Evolutionary conservation across 2,113 vertebrate species (phyloP).

Genomic region (Craseonycteris thonglongyai): DNA sequence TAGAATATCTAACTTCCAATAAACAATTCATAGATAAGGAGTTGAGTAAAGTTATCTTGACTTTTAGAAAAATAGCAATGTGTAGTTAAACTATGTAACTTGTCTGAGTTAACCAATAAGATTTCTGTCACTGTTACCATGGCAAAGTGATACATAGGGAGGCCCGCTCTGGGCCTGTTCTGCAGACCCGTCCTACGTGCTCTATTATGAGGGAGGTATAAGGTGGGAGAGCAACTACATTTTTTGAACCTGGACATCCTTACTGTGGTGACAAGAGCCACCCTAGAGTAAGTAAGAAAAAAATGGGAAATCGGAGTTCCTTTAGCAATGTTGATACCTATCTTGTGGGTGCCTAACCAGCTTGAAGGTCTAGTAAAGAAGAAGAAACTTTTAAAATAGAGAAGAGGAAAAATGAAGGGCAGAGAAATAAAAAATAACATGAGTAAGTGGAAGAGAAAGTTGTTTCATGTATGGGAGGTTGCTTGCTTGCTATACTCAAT

Average conservation of each 20-base stretch:
- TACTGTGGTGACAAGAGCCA: not conserved
- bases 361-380: not conserved
- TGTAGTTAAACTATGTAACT: not conserved
- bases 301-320: not conserved
- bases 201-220: not conserved
- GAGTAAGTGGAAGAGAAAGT: not conserved
- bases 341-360: not conserved
- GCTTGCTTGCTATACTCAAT: not conserved
- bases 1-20: slow-evolving; percentile 32
- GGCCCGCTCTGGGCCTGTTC: not conserved
- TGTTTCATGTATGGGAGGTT: not conserved
- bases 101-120: not conserved
- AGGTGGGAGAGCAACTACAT: not conserved
- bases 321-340: not conserved
- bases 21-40: slow-evolving; percentile 39
- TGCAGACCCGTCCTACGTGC: not conserved
- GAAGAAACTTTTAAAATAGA: not conserved
- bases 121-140: not conserved
- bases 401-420: not conserved
- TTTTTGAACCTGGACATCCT: not conserved
- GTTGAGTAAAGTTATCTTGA: slow-evolving; percentile 35
- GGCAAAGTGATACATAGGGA: not conserved
- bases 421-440: not conserved
- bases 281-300: not conserved
- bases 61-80: not conserved